Base-by-base conservation (phyloP, 1,140 invertebrate species). In the Dolichoris vasculosae region DNA sequence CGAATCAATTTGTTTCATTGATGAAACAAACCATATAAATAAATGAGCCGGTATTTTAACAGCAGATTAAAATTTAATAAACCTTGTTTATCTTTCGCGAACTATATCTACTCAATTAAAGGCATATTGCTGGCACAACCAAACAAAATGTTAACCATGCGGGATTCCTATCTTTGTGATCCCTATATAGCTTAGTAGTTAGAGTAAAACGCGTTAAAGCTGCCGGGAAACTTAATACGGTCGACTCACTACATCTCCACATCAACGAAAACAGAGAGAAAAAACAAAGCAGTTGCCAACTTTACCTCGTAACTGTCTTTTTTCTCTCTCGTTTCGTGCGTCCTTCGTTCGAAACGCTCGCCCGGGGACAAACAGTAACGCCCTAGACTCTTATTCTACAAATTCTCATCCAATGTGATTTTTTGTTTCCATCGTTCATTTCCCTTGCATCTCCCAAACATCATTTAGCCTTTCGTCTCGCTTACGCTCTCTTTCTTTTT, bases 41-140 rank as follows among this genome's bases (percentile, higher is more conserved):
- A 0, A 38, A 20, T 3, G 6, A 73, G 6, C 20, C 0, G 0
- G 23, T n/a, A 73, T 8, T 43, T 73, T 73, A 43, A n/a, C 8
- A 73, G 15, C 2, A 8, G 23, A 26, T 73, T 73, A 73, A 73
- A 73, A 43, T 73, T 43, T 73, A 73, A 73, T 73, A 73, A 73
- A 43, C 69, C 0, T 43, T 73, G 17, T 67, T 11, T 40, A 40
- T 71, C 15, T 71, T 71, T 17, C 20, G 38, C 9, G 20, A n/a
- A 43, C 40, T n/a, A n/a, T 9, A 43, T 73, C 69, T 73, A 17
- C 38, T 73, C n/a, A 73, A 73, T 73, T 26, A 43, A 73, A 40
- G 26, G 26, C 38, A 73, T n/a, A 73, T 73, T 43, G 69, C 9
- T 73, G 6, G 9, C 4, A 43, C 0, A 73, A 43, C 7, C 0